Base-by-base conservation (phyloP, 2,888 invertebrate genomes). In the Ecdyonurus torrentis region DNA sequence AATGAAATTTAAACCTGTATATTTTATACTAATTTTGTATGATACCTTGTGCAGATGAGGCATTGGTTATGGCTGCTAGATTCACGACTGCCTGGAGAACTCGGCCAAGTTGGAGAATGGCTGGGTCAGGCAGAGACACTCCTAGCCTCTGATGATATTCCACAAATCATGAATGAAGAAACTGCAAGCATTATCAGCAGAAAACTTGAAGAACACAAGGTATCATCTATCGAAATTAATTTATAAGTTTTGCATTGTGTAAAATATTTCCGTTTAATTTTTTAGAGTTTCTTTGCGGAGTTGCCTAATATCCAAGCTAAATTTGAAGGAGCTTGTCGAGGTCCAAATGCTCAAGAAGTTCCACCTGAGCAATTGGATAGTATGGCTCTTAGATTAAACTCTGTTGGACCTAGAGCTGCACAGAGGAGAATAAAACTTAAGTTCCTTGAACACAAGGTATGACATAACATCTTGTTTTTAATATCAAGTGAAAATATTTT, bases 41-140 rank as follows among this genome's bases (percentile, higher is more conserved):
- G 37, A 15, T 37, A 15, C 5, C 37, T 37, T 10, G 15, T 64
- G 10, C 80, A 91, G 76, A 81, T 92, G 77, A 79, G 86, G 69
- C 83, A 85, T 71, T 96, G 96, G 95, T 81, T 92, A 69, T 90
- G 91, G 89, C 79, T 89, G 61, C 76, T 96, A 68, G 96, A 97
- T 74, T 83, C 89, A 0, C 81, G 83, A 66, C 78, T 96, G 62
- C 92, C 93, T 7, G 91, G 91, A 53, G 89, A 90, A 70, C 85
- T 96, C 69, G 88, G 89, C 64, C 81, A 83, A 66, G 73, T 79
- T 62, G 95, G 92, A 61, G 89, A 90, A 73, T 96, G 96, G 94
- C 76, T 97, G 61, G 87, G 89, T 65, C 84, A 85, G 69, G 96
- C 94, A 20, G 93, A 94, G 74, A 85, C 85, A 70, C 76, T 91